Percentiles rank a stretch among this genome's conserved stretches.
Evolutionary conservation across 2,113 vertebrate genomes (phyloP).

Genomic region (Saccopteryx bilineata): DNA sequence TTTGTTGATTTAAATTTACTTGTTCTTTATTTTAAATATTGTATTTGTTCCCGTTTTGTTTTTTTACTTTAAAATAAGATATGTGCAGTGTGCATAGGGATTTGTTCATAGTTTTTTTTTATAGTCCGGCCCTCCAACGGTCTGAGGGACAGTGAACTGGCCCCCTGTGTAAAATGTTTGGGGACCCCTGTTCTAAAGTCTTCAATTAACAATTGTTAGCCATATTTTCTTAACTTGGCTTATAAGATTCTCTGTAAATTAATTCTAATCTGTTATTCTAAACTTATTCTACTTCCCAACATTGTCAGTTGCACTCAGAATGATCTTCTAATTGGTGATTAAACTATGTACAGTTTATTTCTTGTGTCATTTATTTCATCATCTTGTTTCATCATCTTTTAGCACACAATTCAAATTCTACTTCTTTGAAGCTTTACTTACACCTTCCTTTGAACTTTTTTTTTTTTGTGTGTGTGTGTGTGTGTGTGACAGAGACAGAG

Average conservation of each 20-base stretch:
- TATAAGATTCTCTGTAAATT: conserved; percentile 34
- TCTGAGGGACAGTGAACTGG: too few relatives aligned
- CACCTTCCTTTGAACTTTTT: background rate
- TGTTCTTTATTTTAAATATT: too few relatives aligned
- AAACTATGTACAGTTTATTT: conserved; percentile 11
- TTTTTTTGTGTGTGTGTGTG: too few relatives aligned
- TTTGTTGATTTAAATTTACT: too few relatives aligned
- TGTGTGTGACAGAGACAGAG: too few relatives aligned
- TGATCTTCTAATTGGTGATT: conserved; percentile 12
- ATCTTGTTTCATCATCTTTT: conserved; percentile 7
- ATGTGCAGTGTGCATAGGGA: too few relatives aligned
- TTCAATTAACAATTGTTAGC: conserved; percentile 45
- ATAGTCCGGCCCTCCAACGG: too few relatives aligned
- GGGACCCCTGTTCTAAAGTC: background rate
- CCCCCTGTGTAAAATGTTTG: too few relatives aligned
- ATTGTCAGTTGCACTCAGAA: conserved; percentile 15
- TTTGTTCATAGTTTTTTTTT: too few relatives aligned
- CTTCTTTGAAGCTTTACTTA: conserved; percentile 5
- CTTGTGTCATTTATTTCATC: background rate
- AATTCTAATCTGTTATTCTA: conserved; percentile 17
- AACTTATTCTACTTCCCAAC: background rate
- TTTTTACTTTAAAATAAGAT: too few relatives aligned
- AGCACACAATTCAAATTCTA: background rate
- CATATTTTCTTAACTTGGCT: conserved; percentile 46
- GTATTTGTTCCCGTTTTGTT: too few relatives aligned